phyloP scores from a whole-genome alignment of 2,113 vertebrate genomes.

The Saccopteryx bilineata region DNA sequence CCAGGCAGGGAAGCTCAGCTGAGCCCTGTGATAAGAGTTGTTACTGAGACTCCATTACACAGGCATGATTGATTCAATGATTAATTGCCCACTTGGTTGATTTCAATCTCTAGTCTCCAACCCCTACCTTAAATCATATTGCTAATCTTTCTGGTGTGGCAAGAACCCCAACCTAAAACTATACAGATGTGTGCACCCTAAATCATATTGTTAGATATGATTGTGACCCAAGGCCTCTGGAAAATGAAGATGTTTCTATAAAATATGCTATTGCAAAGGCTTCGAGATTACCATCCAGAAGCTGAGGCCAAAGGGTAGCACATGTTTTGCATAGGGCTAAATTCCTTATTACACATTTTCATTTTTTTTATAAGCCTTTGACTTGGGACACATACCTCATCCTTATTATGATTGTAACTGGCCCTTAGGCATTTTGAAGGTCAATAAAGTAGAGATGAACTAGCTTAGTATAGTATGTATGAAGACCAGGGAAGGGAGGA shows the following conservation, averaged over 20 bases:
- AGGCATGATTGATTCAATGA: background rate
- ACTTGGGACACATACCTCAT: background rate
- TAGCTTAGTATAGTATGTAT: background rate
- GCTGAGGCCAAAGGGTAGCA: background rate
- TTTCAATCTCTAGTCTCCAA: background rate
- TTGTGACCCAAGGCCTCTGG: background rate
- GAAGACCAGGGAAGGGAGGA: background rate
- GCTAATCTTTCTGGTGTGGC: background rate
- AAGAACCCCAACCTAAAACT: background rate
- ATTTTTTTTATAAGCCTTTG: slow-evolving; percentile 58
- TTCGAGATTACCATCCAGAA: background rate
- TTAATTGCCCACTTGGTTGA: background rate
- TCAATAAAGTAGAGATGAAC: background rate
- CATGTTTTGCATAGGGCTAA: background rate
- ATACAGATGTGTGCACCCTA: background rate
- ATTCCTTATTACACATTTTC: background rate
- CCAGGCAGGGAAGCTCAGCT: background rate
- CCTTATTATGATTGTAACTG: background rate
- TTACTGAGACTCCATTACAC: background rate
- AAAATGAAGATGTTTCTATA: background rate
- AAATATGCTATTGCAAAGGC: background rate
- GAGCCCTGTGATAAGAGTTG: background rate
- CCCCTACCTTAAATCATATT: background rate
- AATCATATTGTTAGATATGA: background rate
- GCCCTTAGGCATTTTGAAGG: slow-evolving; percentile 14